A percentile compares a stretch with the other conserved stretches of the same genome.
These are phyloP conservation scores for Drosophila infuscata DNA, from an alignment of 2,888 invertebrate species.

Conservation along the genomic window DNA sequence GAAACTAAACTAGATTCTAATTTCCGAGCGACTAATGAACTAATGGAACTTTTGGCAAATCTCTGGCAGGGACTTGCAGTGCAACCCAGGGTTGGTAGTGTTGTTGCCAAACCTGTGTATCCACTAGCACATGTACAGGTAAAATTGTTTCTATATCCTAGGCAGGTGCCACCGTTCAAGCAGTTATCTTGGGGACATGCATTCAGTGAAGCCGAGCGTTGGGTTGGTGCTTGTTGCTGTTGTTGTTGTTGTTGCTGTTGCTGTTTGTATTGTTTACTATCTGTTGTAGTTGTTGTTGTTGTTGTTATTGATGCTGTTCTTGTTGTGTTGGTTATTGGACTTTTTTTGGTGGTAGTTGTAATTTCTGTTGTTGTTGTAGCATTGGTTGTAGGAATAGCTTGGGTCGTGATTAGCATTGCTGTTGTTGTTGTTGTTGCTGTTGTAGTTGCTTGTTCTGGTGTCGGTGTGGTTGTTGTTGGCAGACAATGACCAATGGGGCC, in stretches of 20 bases:
- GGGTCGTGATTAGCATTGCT: constrained; percentile 45
- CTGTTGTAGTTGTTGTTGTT: constrained; percentile 46
- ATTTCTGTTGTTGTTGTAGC: constrained; percentile 44
- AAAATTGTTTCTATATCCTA: constrained; percentile 88
- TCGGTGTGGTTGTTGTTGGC: constrained; percentile 79
- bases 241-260: constrained; percentile 42
- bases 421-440: constrained; percentile 63
- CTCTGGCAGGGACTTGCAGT: constrained; percentile 36
- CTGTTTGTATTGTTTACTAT: constrained; percentile 41
- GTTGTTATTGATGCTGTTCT: constrained; percentile 21
- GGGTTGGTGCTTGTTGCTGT: constrained; percentile 63
- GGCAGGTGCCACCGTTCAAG: constrained; percentile 90
- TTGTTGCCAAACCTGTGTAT: constrained; percentile 87
- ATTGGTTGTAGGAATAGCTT: constrained; percentile 49
- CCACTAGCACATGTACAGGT: constrained; percentile 90
- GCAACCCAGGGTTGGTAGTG: constrained; percentile 41
- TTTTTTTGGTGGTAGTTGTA: constrained; percentile 42
- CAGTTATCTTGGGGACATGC: constrained; percentile 86
- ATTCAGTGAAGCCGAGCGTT: constrained; percentile 84
- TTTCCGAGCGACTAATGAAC: background rate
- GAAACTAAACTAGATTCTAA: background rate
- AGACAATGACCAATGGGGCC: constrained; percentile 85
- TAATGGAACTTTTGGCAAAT: background rate
- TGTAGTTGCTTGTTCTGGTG: constrained; percentile 62
- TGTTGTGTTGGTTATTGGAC: constrained; percentile 45